Evolutionary conservation across 2,888 invertebrate genomes (phyloP), one percentile per base, ranked within the genome.

Genomic region (Colletes collaris): DNA sequence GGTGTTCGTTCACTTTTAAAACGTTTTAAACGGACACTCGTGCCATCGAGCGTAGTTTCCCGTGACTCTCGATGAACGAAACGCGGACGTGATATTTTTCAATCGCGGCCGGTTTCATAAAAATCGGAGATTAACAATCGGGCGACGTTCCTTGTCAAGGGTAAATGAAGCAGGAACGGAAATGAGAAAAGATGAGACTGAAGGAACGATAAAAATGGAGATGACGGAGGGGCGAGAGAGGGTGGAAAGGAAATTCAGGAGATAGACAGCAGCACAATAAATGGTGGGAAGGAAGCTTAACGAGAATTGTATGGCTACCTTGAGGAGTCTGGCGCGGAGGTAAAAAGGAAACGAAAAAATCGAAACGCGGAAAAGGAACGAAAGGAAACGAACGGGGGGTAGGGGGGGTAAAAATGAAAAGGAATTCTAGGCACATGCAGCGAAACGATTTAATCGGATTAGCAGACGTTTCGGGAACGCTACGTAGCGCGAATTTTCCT

Each of bases 401-500:
- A 27, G 53, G 16, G 68, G 60, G 63, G 55, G 44, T 7, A 8
- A 8, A 67, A 76, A 52, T 71, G 69, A 72, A 74, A 76, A 76
- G 40, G 68, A 64, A 73, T 67, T 63, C 66, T 13, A n/a, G 50
- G 56, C 68, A 59, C 60, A 37, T 72, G 75, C 68, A 69, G 64
- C 86, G 87, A 86, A 89, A 88, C 85, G 83, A 83, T 86, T 88
- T 89, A 89, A 90, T 89, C 87, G 88, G 90, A 90, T 90, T 90
- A 90, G 86, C 87, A 85, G 79, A 85, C 86, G 86, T 87, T 89
- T 90, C 87, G 84, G 83, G 86, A 69, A 75, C 72, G 68, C 68
- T 60, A 40, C 75, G 76, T 77, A 65, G 76, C 71, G 67, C 67
- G 44, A 76, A 49, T 67, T 62, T 62, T 46, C 49, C 52, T 70